Evolutionary conservation across 1,140 invertebrate genomes (phyloP).

Genomic region (Potamilus streckersoni): DNA sequence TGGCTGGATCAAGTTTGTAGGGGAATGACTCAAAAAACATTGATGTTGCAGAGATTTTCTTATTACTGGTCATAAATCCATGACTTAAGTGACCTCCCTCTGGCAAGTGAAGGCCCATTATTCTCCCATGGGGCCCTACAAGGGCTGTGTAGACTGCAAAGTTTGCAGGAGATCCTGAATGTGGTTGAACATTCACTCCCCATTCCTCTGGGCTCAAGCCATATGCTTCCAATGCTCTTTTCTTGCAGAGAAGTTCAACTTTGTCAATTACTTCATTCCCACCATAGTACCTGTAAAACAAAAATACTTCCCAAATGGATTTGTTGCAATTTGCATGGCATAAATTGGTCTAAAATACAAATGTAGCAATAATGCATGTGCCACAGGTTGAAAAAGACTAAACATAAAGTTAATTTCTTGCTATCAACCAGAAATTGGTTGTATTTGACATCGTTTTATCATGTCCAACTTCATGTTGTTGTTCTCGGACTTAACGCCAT

Average conservation of each 20-base stretch:
- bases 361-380: not conserved
- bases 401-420: not conserved
- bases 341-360: no score
- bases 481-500: no score
- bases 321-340: not conserved
- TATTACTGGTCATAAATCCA: constrained; percentile 90
- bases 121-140: constrained; percentile 91
- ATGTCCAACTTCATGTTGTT: no score
- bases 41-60: constrained; percentile 97
- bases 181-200: constrained; percentile 98
- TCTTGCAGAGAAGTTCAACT: constrained; percentile 90
- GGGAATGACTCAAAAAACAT: constrained; percentile 99
- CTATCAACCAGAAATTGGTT: no score
- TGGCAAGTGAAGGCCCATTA: constrained; percentile 96
- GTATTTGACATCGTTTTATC: no score
- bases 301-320: not conserved
- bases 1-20: constrained; percentile 89
- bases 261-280: constrained; percentile 98
- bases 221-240: constrained; percentile 87
- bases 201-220: constrained; percentile 86
- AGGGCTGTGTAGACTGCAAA: constrained; percentile 84
- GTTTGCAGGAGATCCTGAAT: constrained; percentile 97
- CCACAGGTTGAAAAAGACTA: not conserved
- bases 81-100: constrained; percentile 96
- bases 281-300: constrained; percentile 85